Evolutionary conservation across 2,113 vertebrate genomes (phyloP).

Genomic region (Chroicocephalus ridibundus): DNA sequence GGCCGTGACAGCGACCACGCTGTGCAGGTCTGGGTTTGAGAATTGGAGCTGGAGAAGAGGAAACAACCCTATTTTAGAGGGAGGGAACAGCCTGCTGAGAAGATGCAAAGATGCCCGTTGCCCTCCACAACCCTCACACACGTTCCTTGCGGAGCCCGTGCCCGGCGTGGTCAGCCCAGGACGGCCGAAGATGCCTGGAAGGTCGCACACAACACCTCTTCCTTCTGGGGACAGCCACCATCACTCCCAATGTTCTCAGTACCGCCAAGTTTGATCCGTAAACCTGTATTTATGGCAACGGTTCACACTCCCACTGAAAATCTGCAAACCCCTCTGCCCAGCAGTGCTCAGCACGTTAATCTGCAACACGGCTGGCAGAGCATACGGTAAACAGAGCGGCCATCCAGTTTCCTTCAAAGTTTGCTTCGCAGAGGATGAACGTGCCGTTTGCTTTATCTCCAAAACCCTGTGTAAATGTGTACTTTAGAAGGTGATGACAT

Average conservation of each 20-base stretch:
- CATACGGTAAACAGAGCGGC: background rate
- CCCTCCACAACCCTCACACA: background rate
- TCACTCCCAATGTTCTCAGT: slow-evolving; percentile 14
- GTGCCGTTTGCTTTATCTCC: background rate
- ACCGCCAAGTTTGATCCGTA: slow-evolving; percentile 28
- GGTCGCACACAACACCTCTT: background rate
- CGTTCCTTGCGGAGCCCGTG: background rate
- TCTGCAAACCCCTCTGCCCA: slow-evolving; percentile 12
- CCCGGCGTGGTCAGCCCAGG: background rate
- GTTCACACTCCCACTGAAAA: background rate
- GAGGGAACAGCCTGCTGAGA: background rate
- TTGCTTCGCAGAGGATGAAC: background rate
- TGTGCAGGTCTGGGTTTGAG: background rate
- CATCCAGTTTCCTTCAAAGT: background rate
- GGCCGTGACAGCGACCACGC: fast-evolving
- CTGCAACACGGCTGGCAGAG: slow-evolving; percentile 4
- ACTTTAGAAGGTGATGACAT: background rate
- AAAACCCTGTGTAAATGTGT: background rate
- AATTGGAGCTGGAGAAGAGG: background rate
- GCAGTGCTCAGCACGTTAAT: slow-evolving; percentile 18
- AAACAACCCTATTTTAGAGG: background rate
- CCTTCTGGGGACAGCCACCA: background rate
- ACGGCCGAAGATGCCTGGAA: background rate
- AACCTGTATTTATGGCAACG: background rate
- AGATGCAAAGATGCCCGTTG: background rate